A percentile compares a stretch with the other conserved stretches of the same genome.
Conservation (phyloP, 2,888 invertebrate genomes). For the Prenolepis imparis region DNA sequence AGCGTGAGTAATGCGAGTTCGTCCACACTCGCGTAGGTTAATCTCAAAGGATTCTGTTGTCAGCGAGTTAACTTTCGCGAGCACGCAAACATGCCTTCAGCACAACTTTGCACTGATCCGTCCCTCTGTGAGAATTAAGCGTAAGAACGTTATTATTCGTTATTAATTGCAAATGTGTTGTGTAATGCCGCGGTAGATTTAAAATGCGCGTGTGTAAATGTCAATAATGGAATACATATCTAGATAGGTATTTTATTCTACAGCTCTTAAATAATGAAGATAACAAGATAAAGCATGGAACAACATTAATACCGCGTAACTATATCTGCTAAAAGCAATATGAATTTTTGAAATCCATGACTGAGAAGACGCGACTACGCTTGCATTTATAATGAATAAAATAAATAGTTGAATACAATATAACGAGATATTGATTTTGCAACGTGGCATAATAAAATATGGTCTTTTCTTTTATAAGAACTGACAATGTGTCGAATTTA, state of each 20-base stretch:
- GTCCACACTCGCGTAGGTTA: constrained; percentile 44
- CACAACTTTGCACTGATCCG: constrained; percentile 19
- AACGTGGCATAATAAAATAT: not conserved
- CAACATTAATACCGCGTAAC: not conserved
- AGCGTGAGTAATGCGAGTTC: constrained; percentile 37
- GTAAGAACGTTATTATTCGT: constrained; percentile 23
- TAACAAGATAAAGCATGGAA: not conserved
- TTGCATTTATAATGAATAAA: not conserved
- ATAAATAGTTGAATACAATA: not conserved
- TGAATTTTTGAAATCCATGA: not conserved
- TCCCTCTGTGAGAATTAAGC: constrained; percentile 28
- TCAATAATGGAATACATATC: constrained; percentile 25
- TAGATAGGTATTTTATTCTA: not conserved
- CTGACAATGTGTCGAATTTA: not conserved
- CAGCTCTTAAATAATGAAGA: not conserved
- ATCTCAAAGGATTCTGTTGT: constrained; percentile 38
- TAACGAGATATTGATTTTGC: not conserved
- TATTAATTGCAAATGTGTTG: constrained; percentile 17
- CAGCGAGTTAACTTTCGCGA: constrained; percentile 28
- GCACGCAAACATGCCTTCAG: constrained; percentile 47
- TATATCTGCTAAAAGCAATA: not conserved
- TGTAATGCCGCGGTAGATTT: not conserved
- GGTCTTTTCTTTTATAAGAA: not conserved
- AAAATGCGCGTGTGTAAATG: not conserved
- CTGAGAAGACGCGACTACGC: not conserved